Conservation (phyloP, 1,140 invertebrate species). For the Temnothorax nylanderi region DNA sequence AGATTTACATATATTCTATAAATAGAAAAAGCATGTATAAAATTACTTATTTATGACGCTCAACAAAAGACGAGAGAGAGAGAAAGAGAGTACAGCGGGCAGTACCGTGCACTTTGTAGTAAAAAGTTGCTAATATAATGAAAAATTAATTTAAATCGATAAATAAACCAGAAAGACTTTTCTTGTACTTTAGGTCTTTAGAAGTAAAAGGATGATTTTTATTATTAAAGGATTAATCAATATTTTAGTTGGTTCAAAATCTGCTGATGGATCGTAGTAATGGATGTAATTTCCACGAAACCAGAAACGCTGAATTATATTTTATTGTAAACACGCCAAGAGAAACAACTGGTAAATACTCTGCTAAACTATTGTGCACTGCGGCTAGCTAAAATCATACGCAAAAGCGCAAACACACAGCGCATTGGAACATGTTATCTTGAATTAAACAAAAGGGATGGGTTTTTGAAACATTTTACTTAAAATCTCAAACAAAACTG, state of each 20-base stretch:
- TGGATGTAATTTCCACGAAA: neutral
- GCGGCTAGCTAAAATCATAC: slow-evolving; percentile 25
- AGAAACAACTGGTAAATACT: slow-evolving; percentile 5
- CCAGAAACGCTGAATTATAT: slow-evolving; percentile 14
- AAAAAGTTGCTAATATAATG: neutral
- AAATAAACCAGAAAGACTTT: neutral
- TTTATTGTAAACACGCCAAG: slow-evolving; percentile 37
- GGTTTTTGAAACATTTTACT: neutral
- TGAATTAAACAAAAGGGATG: slow-evolving; percentile 34
- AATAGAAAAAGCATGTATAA: neutral
- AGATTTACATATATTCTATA: neutral
- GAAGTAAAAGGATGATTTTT: neutral
- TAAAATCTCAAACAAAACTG: neutral
- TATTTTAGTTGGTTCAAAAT: neutral
- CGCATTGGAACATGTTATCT: slow-evolving; percentile 23
- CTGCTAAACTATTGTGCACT: slow-evolving; percentile 11
- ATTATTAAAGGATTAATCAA: neutral
- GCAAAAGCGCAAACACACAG: neutral
- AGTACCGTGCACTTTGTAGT: neutral
- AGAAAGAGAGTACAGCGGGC: neutral
- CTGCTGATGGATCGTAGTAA: neutral
- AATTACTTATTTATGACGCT: neutral
- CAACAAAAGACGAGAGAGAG: neutral
- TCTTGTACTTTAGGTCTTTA: neutral
- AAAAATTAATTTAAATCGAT: neutral